A percentile compares a stretch with the other conserved stretches of the same genome.
These are phyloP conservation scores for Amblyornis subalaris DNA, from an alignment of 2,113 vertebrate genomes.

Conservation along the genomic window DNA sequence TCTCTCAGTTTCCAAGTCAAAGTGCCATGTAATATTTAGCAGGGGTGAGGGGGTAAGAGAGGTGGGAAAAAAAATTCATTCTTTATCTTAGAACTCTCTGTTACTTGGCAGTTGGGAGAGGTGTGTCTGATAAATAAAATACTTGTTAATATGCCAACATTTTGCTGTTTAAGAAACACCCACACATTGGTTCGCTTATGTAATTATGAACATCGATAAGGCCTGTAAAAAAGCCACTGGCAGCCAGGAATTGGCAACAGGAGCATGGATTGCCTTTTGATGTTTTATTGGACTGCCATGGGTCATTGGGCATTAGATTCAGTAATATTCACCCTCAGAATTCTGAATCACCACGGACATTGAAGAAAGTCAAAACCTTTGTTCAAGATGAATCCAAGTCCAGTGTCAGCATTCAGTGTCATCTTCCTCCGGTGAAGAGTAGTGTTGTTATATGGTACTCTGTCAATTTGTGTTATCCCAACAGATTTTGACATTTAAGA, in stretches of 20 bases:
- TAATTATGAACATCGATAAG: neutral
- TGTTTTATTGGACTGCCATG: neutral
- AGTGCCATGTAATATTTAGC: neutral
- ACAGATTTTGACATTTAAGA: neutral
- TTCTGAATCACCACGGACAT: neutral
- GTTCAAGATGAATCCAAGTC: neutral
- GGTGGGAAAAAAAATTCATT: neutral
- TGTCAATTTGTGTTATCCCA: neutral
- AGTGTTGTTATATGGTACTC: neutral
- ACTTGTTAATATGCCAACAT: neutral
- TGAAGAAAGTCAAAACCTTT: neutral
- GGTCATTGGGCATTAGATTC: neutral
- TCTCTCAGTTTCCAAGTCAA: neutral
- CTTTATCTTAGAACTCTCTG: neutral
- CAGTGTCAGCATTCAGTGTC: neutral
- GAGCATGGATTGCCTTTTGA: neutral
- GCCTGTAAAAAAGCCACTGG: neutral
- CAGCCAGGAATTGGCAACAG: neutral
- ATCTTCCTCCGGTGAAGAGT: neutral
- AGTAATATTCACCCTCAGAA: neutral
- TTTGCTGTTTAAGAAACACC: neutral
- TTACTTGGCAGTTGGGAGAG: neutral
- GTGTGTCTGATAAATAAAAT: neutral
- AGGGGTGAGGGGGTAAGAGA: neutral
- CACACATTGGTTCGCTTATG: neutral